phyloP scores from a whole-genome alignment of 1,140 invertebrate genomes.

The Acromyrmex charruanus region DNA sequence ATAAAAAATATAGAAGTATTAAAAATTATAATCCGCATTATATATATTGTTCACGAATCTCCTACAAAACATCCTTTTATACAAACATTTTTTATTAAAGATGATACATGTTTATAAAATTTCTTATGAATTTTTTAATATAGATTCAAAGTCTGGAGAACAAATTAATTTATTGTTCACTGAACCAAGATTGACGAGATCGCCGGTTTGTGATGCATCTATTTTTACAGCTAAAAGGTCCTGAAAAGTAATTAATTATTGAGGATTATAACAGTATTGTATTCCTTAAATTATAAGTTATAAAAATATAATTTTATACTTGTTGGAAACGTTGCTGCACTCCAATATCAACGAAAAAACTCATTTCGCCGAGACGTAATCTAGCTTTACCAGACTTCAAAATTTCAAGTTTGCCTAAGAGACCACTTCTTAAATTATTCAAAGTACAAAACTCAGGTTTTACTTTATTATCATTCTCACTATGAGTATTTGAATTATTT shows the following conservation, averaged over 20 bases:
- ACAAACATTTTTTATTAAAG: slow-evolving; percentile 5
- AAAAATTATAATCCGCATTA: slow-evolving; percentile 46
- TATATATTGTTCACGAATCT: slow-evolving; percentile 34
- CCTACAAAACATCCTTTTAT: slow-evolving; percentile 14
- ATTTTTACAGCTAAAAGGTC: slow-evolving; percentile 83
- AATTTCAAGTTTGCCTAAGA: slow-evolving; percentile 84
- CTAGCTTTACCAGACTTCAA: slow-evolving; percentile 82
- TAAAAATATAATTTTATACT: slow-evolving; percentile 70
- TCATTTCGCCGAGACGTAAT: slow-evolving; percentile 81
- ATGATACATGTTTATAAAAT: slow-evolving; percentile 55
- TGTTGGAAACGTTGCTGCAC: slow-evolving; percentile 80
- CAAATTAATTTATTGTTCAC: slow-evolving; percentile 80
- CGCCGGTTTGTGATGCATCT: slow-evolving; percentile 77
- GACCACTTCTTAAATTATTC: slow-evolving; percentile 80
- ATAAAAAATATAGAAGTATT: slow-evolving; percentile 71
- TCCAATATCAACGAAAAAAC: slow-evolving; percentile 81
- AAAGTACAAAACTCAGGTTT: slow-evolving; percentile 76
- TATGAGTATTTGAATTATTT: slow-evolving; percentile 46
- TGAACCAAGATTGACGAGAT: slow-evolving; percentile 83
- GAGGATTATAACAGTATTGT: not conserved
- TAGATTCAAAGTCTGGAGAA: slow-evolving; percentile 82
- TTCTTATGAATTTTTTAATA: slow-evolving; percentile 73
- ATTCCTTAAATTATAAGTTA: slow-evolving; percentile 10
- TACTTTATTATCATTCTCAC: slow-evolving; percentile 62
- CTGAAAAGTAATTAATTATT: slow-evolving; percentile 74